Base-by-base conservation (phyloP, 2,797 vertebrate species). In the Labroides dimidiatus region DNA sequence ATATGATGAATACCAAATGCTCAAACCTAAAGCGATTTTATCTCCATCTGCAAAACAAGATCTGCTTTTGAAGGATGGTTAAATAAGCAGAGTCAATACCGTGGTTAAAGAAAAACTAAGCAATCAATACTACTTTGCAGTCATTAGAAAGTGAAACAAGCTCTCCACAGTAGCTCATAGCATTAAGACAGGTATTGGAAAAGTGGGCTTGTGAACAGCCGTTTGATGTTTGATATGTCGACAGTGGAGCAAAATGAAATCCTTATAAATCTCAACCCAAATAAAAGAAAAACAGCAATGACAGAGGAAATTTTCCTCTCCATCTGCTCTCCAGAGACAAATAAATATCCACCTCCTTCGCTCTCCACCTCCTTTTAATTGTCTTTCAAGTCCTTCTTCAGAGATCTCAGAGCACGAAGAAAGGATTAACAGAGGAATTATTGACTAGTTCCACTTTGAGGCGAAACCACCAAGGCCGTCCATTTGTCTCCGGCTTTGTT, bases 351-450 rank as follows among this genome's bases (percentile, higher is more conserved):
- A 50, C 72, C 50, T 72, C 73, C 78, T 50, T 72, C 67, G 48
- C 69, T 81, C 62, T 65, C 71, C 67, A 8, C 75, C 77, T 85
- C 70, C 71, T 71, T 75, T 79, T 84, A 75, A 79, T 74, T 61
- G 64, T 84, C 87, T 90, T 91, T 86, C 78, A 86, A 69, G 84
- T 64, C 20, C 47, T 71, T 75, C 77, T 81, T 80, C 27, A 59
- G 65, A 80, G 67, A 75, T 86, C 70, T 60, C 59, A 65, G 78
- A 83, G 80, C 75, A 63, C 42, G 45, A 67, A 81, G 65, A 76
- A 73, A 64, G 79, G 78, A 84, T 90, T 90, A 90, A 75, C 72
- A 68, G 49, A 74, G 61, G 79, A 91, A 87, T 89, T 86, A 92
- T 83, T 81, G 72, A 90, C 87, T 58, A 48, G 63, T 78, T 75